These are phyloP conservation scores for Vanessa cardui DNA, from an alignment of 2,888 invertebrate genomes.

Conservation along the genomic window DNA sequence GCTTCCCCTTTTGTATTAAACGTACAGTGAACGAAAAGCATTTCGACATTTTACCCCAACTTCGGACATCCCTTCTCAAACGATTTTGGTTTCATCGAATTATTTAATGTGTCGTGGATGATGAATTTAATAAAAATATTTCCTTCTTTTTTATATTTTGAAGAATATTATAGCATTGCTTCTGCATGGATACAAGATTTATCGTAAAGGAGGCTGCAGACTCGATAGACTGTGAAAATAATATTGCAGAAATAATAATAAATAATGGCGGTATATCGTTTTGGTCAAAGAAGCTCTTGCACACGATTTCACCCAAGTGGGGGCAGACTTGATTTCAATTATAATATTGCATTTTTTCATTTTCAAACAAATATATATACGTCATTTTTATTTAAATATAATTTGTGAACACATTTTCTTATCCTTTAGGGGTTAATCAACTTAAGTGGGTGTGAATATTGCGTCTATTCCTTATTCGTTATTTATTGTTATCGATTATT, in stretches of 20 bases:
- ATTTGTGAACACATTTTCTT: too few relatives aligned
- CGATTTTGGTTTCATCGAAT: constrained; percentile 22
- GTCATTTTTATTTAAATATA: too few relatives aligned
- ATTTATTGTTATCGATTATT: too few relatives aligned
- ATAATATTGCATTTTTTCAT: too few relatives aligned
- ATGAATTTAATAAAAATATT: constrained; percentile 14
- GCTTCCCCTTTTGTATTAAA: constrained; percentile 43
- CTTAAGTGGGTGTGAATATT: too few relatives aligned
- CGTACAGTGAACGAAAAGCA: constrained; percentile 40
- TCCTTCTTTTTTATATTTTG: neutral
- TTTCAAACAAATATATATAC: too few relatives aligned
- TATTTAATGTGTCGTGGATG: constrained; percentile 24
- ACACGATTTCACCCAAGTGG: neutral
- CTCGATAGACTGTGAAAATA: neutral
- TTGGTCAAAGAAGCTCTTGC: too few relatives aligned
- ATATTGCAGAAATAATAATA: neutral
- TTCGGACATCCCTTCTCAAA: constrained; percentile 34
- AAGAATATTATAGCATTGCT: neutral
- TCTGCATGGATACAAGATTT: neutral
- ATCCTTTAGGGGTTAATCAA: too few relatives aligned
- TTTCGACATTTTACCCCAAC: constrained; percentile 33
- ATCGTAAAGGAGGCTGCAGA: neutral
- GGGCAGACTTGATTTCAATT: neutral
- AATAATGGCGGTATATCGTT: neutral
- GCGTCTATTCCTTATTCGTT: too few relatives aligned